Percentiles rank a stretch among this genome's conserved stretches.
These are phyloP conservation scores for Mongoloraphidia duomilia DNA, from an alignment of 2,888 invertebrate genomes.

Conservation along the genomic window DNA sequence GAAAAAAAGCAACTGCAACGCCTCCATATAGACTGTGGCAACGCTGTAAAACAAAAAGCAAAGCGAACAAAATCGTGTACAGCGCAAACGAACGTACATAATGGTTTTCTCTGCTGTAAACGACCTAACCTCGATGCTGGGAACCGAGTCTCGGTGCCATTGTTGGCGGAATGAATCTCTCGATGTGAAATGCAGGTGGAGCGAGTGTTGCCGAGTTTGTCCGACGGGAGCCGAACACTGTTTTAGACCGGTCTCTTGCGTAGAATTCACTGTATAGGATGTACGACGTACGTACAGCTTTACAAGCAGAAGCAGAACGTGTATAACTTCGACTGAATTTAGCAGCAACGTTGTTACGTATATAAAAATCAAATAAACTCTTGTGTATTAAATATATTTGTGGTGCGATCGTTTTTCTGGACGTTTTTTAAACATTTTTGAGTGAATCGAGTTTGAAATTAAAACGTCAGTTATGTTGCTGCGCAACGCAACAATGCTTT, in stretches of 20 bases:
- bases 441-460: not conserved
- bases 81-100: no score
- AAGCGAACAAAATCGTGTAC: no score
- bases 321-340: not conserved
- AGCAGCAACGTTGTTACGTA: not conserved
- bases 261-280: not conserved
- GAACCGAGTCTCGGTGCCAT: not conserved
- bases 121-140: not conserved
- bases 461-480: slow-evolving; percentile 18
- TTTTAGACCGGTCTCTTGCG: slow-evolving; percentile 24
- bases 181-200: slow-evolving; percentile 38
- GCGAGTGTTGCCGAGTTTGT: slow-evolving; percentile 27
- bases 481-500: slow-evolving; percentile 29
- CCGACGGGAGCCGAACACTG: slow-evolving; percentile 25
- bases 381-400: not conserved
- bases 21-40: no score
- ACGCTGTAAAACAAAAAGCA: no score
- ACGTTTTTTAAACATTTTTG: not conserved
- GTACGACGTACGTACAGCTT: not conserved
- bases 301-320: not conserved
- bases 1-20: no score
- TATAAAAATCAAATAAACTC: no score
- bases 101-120: not conserved
- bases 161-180: not conserved
- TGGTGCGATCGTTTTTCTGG: not conserved